Percentiles rank a stretch among this genome's conserved stretches.
These are phyloP conservation scores for Montipora efflorescens DNA, from an alignment of 64 coral and sea anemone genomes.

Conservation along the genomic window DNA sequence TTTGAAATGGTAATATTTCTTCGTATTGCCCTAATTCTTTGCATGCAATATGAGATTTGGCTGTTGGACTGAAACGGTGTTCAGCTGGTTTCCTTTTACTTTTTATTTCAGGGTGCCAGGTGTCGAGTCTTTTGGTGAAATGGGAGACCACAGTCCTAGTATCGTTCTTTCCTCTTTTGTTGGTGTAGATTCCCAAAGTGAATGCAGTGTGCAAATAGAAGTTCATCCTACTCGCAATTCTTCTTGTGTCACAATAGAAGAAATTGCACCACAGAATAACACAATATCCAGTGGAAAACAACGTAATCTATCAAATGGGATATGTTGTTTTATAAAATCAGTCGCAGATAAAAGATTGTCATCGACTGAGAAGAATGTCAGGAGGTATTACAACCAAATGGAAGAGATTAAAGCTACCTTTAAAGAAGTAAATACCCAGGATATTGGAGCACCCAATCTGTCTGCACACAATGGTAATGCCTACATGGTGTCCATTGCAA, in stretches of 20 bases:
- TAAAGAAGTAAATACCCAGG: constrained; percentile 32
- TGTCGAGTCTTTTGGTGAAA: neutral
- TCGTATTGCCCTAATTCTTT: too few relatives aligned
- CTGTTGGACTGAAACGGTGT: too few relatives aligned
- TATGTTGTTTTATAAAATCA: constrained; percentile 8
- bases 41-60: too few relatives aligned
- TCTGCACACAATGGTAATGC: neutral
- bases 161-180: neutral
- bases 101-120: neutral
- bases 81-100: neutral
- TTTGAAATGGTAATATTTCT: too few relatives aligned
- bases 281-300: constrained; percentile 61
- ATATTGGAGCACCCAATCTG: neutral
- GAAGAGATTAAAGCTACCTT: constrained; percentile 61
- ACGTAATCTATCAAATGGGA: neutral
- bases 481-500: constrained; percentile 27
- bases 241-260: constrained; percentile 78
- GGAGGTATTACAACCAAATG: constrained; percentile 88
- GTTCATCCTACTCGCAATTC: neutral
- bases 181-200: neutral
- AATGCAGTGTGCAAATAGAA: neutral
- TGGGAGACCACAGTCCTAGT: constrained; percentile 17
- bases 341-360: neutral
- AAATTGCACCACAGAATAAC: constrained; percentile 81
- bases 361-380: constrained; percentile 72